Evolutionary conservation across 2,797 vertebrate species (phyloP).

Genomic region (Coluber constrictor): DNA sequence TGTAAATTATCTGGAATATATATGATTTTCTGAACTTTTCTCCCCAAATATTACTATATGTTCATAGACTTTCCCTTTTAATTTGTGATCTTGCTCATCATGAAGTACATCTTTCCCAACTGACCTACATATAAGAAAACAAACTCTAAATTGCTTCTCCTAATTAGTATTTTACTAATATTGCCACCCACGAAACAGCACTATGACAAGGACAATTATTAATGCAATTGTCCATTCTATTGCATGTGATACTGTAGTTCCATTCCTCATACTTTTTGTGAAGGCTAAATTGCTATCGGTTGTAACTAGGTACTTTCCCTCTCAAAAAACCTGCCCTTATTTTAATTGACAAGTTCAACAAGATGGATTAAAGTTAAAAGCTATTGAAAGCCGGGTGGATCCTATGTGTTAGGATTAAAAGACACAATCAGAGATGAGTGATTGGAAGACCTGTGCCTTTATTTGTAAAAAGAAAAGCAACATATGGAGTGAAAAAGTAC

Average conservation of each 20-base stretch:
- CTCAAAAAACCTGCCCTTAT: neutral
- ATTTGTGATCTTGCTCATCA: neutral
- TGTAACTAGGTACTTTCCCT: neutral
- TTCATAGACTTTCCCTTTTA: neutral
- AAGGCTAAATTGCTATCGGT: neutral
- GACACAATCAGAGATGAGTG: neutral
- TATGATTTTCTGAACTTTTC: neutral
- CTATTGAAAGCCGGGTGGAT: slow-evolving; percentile 4
- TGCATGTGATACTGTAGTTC: neutral
- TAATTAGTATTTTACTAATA: neutral
- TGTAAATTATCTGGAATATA: neutral
- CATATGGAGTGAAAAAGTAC: neutral
- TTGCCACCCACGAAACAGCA: neutral
- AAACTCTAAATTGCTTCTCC: neutral
- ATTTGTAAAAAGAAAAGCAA: neutral
- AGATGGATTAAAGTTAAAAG: neutral
- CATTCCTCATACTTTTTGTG: neutral
- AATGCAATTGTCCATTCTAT: neutral
- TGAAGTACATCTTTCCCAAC: neutral
- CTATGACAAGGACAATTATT: neutral
- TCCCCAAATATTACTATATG: neutral
- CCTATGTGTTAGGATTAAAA: neutral
- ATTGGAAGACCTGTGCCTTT: neutral
- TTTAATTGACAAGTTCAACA: neutral
- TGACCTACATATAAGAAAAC: neutral